Evolutionary conservation across 2,888 invertebrate species (phyloP).

Genomic region (Tachystola acroxantha): DNA sequence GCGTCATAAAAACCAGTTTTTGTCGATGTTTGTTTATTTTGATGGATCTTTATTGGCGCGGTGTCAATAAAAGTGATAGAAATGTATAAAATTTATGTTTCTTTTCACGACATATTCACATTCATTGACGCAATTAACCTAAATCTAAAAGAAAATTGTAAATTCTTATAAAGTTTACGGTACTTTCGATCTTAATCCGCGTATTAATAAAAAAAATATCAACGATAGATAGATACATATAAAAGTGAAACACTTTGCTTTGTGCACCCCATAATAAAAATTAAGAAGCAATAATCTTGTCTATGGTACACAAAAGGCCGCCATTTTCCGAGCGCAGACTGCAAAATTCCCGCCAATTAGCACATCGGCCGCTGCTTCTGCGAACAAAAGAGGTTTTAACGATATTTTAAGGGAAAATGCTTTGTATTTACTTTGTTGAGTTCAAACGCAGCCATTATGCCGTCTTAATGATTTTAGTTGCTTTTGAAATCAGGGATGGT

Average conservation of each 20-base stretch:
- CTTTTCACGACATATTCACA: conserved; percentile 17
- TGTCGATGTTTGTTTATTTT: conserved; percentile 70
- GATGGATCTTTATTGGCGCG: conserved; percentile 55
- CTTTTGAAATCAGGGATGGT: conserved; percentile 12
- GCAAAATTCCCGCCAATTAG: conserved; percentile 63
- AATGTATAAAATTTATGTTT: no score
- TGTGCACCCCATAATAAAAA: no score
- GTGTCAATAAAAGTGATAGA: conserved; percentile 39
- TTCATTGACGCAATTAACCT: no score
- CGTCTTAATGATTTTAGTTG: conserved; percentile 42
- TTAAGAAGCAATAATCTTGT: conserved; percentile 41
- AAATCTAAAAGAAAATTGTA: no score
- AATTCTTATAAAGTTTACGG: no score
- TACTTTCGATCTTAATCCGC: no score
- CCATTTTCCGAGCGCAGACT: conserved; percentile 33
- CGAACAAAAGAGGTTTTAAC: conserved; percentile 58
- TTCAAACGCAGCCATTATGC: conserved; percentile 40
- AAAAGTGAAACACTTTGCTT: no score
- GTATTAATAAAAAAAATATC: no score
- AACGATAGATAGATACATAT: no score
- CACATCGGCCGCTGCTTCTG: conserved; percentile 43
- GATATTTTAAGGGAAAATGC: conserved; percentile 47
- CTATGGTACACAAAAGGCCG: conserved; percentile 32
- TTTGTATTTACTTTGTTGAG: conserved; percentile 50
- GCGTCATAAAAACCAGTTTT: conserved; percentile 48